Base-by-base conservation (phyloP, 35 echinoderm and acorn worm species). In the Hemicentrotus pulcherrimus region DNA sequence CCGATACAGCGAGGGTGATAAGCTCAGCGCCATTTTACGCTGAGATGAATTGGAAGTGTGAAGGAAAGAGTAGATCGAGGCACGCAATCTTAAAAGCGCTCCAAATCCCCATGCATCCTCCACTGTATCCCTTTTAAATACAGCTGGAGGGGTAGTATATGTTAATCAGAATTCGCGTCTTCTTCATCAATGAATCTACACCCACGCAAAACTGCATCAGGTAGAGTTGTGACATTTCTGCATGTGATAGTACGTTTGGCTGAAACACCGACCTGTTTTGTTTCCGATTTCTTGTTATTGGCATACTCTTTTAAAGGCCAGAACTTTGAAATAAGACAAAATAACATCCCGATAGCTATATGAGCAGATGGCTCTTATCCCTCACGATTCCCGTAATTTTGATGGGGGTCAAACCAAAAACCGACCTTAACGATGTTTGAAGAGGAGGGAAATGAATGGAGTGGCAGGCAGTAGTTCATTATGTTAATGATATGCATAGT, bases 401-500 rank as follows among this genome's bases (percentile, higher is more conserved):
- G 65, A 28, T 78, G 65, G 65, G 65, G 65, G 65, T 78, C 65
- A 78, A 78, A 78, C 65, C 65, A 78, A 78, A 78, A 78, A 78
- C 22, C 65, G 65, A 78, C 65, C 65, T 78, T 78, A 78, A 78
- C 65, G 19, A 78, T 78, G 19, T 78, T 78, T 78, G 65, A 78
- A 22, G 65, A 78, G 65, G 65, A 55, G 65, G 65, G 19, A 78
- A 28, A 22, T n/a, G 65, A 78, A 78, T 78, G 28, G 65, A 90
- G 46, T 90, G 88, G 88, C 32, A 45, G 13, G 48, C 91, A 58
- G 33, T 22, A 47, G n/a, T 31, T 58, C 48, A 93, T 93, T 93
- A 93, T 93, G 91, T 31, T 93, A 93, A 93, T 93, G 48, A 93
- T 93, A 93, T 93, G 91, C 91, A 47, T 33, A 90, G 88, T 90